Base-by-base conservation (phyloP, 2,113 vertebrate species). In the Phyllostomus discolor region DNA sequence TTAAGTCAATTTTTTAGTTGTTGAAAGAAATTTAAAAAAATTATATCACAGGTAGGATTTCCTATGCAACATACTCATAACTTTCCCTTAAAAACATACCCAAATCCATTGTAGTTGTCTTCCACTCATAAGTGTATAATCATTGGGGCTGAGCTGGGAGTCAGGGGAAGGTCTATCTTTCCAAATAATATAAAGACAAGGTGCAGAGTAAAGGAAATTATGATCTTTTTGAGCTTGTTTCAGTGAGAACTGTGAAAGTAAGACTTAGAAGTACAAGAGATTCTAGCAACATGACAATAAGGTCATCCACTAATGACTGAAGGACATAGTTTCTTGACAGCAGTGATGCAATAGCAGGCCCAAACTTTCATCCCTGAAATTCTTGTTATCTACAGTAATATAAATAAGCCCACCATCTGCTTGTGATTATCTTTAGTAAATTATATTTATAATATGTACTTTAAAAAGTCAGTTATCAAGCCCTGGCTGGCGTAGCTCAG, bases 1-100 rank as follows among this genome's bases (percentile, higher is more conserved):
- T 78, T 69, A 11, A 89, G 96, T 95, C 84, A 89, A 81, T 96
- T 82, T 66, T 12, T 80, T 64, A 87, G 64, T 66, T 57, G 6
- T 46, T 46, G 2, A 76, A 83, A 38, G 24, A 28, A 46, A 73
- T 46, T 43, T 41, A 69, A 33, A 11, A 12, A 19, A n/a, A 1
- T 0, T 1, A 2, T 5, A 6, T 81, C 7, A 52, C 1, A 66
- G 41, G 50, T 7, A 48, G 28, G 14, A 7, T 33, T 87, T 17
- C 5, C 15, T 2, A 62, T 41, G 15, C 0, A n/a, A 72, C 28
- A 17, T 41, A 33, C 5, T 78, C 33, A 31, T 80, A 90, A 80
- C 1, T 43, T 59, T 31, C 28, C 7, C 33, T 83, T 57, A 22
- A 1, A 46, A 64, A 70, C 7, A 38, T 1, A 1, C 5, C 1